Base-by-base conservation (phyloP, 2,888 invertebrate genomes). In the Agonum fuliginosum region DNA sequence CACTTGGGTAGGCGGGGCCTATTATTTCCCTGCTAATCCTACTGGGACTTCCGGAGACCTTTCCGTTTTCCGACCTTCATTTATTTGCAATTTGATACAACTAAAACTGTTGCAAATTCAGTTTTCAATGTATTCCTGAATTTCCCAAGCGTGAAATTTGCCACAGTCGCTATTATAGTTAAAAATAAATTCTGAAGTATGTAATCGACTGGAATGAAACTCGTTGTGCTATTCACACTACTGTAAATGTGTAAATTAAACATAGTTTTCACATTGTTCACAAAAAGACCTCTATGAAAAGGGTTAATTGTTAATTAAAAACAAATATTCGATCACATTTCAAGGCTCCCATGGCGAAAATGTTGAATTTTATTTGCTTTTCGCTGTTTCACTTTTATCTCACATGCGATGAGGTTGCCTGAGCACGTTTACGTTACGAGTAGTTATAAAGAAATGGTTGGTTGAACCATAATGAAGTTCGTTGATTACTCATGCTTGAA, bases 381-480 rank as follows among this genome's bases (percentile, higher is more conserved):
- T n/a, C 37, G 12, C 12, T 37, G 37, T 37, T 37, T 37, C 37
- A 37, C 12, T 37, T 37, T 37, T 37, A 37, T 37, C 37, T 37
- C 4, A 3, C n/a, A 37, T 37, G 12, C 37, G 37, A 3, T 37
- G 3, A 37, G 1, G 12, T 37, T n/a, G n/a, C 3, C 6, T 27
- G 1, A 37, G 37, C 2, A n/a, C 12, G 3, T 37, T 3, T 4
- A n/a, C 37, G 37, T 37, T 43, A 46, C 46, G 17, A 20, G 37
- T 37, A 37, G 37, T 37, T 37, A 37, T 37, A 37, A 48, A 48
- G 20, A 48, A 48, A 48, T 48, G 48, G 48, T 48, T 48, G 48
- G 48, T 1, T 48, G 20, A 12, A 20, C 48, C 2, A 20, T 48
- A 48, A 20, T 20, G 20, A 48, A 37, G 37, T 37, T 37, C 37